Evolutionary conservation across 2,888 invertebrate genomes (phyloP).

Genomic region (Drosophila paramelanica): DNA sequence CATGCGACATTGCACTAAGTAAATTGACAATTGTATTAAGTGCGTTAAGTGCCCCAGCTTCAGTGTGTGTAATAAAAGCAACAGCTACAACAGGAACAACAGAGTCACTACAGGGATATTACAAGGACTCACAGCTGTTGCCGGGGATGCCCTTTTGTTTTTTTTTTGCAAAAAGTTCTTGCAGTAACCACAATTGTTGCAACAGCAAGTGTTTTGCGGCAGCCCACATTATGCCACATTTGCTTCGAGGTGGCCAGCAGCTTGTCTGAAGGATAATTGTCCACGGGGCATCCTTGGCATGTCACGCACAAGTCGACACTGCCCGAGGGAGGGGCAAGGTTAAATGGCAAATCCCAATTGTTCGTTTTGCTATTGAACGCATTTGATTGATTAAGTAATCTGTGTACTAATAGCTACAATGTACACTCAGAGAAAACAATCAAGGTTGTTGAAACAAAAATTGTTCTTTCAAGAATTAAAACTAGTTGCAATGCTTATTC

Average conservation of each 20-base stretch:
- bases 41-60: conserved; percentile 60
- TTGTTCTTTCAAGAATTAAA: too few species aligned
- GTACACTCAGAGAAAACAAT: not conserved
- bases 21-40: conserved; percentile 75
- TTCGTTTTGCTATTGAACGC: conserved; percentile 15
- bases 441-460: not conserved
- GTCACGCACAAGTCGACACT: conserved; percentile 28
- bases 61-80: conserved; percentile 18
- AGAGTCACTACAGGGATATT: conserved; percentile 34
- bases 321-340: conserved; percentile 44
- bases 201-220: conserved; percentile 15
- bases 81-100: conserved; percentile 19
- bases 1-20: conserved; percentile 39
- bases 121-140: conserved; percentile 57
- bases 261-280: conserved; percentile 67
- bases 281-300: conserved; percentile 54
- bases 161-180: conserved; percentile 35
- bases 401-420: not conserved
- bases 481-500: too few species aligned
- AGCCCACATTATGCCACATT: conserved; percentile 65
- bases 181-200: conserved; percentile 42
- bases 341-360: conserved; percentile 26
- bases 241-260: conserved; percentile 44
- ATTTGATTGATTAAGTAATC: conserved; percentile 38
- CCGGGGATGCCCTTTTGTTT: conserved; percentile 33